Evolutionary conservation across 92 coral and sea anemone species (phyloP).

Genomic region (Chrysogorgia sp.): DNA sequence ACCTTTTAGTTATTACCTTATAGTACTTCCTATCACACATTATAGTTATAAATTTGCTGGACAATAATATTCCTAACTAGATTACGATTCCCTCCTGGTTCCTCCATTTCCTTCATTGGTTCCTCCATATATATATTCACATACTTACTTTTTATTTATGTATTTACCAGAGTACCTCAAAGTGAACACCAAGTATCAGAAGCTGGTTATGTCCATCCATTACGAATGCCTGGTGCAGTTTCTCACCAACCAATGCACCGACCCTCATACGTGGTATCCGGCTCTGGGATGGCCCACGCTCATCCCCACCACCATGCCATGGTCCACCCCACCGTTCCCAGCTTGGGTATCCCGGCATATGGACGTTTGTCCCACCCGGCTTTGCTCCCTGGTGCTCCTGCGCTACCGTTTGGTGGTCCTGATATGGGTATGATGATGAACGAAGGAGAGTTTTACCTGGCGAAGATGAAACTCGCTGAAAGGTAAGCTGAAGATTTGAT

Average conservation of each 20-base stretch:
- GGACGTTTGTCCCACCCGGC: constrained; percentile 5
- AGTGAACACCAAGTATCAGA: not conserved
- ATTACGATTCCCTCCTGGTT: no score
- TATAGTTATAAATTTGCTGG: no score
- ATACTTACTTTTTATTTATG: not conserved
- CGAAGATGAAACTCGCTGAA: constrained; percentile 61
- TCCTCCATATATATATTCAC: not conserved
- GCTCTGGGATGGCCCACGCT: constrained; percentile 6
- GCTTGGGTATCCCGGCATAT: not conserved
- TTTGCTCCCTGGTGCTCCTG: not conserved
- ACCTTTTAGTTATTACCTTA: not conserved
- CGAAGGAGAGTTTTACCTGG: constrained; percentile 80
- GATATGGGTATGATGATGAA: constrained; percentile 69
- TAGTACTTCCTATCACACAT: no score
- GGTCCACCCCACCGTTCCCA: constrained; percentile 10
- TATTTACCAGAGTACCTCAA: not conserved
- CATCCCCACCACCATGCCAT: constrained; percentile 22
- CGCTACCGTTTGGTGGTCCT: constrained; percentile 22
- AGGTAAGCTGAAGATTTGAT: constrained; percentile 13
- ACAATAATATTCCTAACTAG: no score
- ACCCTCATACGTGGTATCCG: constrained; percentile 23
- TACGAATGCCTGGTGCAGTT: constrained; percentile 1
- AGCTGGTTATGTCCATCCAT: constrained; percentile 1
- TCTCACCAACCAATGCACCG: constrained; percentile 15
- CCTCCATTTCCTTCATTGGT: not conserved